Percentiles rank a stretch among this genome's conserved stretches.
These are phyloP conservation scores for Luperina testacea DNA, from an alignment of 2,888 invertebrate species.

Conservation along the genomic window DNA sequence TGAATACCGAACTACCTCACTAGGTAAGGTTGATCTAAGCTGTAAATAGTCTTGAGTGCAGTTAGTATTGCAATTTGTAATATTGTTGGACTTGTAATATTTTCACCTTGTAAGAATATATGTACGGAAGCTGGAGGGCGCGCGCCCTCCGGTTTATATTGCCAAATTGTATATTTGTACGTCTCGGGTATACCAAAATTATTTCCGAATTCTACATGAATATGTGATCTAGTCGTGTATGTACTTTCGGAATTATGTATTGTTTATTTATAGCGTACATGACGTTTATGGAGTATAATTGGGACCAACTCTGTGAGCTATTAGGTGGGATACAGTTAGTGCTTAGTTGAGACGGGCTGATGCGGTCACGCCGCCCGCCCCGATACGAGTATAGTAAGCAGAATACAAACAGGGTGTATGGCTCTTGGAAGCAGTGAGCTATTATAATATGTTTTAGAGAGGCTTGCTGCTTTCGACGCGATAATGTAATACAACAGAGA, in stretches of 20 bases:
- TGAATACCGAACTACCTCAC: slow-evolving; percentile 87
- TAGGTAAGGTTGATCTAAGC: slow-evolving; percentile 88
- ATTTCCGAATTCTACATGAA: slow-evolving; percentile 90
- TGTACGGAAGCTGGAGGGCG: slow-evolving; percentile 74
- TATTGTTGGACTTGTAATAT: slow-evolving; percentile 75
- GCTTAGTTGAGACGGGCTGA: slow-evolving; percentile 71
- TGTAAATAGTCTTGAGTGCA: slow-evolving; percentile 85
- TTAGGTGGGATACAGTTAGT: slow-evolving; percentile 77
- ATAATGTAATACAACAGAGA: slow-evolving; percentile 84
- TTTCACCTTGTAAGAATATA: slow-evolving; percentile 72
- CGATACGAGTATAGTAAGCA: slow-evolving; percentile 74
- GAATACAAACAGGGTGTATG: slow-evolving; percentile 78
- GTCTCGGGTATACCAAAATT: slow-evolving; percentile 88
- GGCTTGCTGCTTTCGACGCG: slow-evolving; percentile 83
- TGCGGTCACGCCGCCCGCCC: slow-evolving; percentile 62
- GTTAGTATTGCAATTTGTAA: slow-evolving; percentile 77
- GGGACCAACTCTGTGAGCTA: slow-evolving; percentile 89
- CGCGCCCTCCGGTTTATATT: slow-evolving; percentile 76
- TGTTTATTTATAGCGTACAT: slow-evolving; percentile 88
- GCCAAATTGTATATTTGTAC: slow-evolving; percentile 88
- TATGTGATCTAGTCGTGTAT: slow-evolving; percentile 90
- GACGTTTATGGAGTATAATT: slow-evolving; percentile 84
- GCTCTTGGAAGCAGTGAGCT: slow-evolving; percentile 85
- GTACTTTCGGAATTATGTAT: slow-evolving; percentile 89
- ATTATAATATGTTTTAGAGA: slow-evolving; percentile 90